A percentile compares a stretch with the other conserved stretches of the same genome.
phyloP scores from a whole-genome alignment of 2,888 invertebrate species.

The Leucophenga montana region DNA sequence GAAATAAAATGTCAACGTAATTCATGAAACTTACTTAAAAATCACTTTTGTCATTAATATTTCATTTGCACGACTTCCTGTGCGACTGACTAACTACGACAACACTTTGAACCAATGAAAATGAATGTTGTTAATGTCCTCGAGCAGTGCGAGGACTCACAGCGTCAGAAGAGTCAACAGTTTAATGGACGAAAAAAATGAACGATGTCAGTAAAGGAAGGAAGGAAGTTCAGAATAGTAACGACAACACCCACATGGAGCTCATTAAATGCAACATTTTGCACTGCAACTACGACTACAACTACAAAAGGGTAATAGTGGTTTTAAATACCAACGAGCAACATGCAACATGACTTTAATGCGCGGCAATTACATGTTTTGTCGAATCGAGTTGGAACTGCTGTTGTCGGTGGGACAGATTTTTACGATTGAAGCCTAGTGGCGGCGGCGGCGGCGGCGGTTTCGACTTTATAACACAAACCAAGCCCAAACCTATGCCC shows the following conservation, averaged over 20 bases:
- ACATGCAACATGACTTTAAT: conserved; percentile 26
- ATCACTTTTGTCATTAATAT: conserved; percentile 34
- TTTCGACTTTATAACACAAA: neutral
- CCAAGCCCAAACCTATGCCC: neutral
- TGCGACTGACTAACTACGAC: neutral
- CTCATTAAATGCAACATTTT: conserved; percentile 25
- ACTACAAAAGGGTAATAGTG: neutral
- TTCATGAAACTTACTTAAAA: conserved; percentile 29
- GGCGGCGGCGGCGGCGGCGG: neutral
- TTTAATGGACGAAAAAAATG: neutral
- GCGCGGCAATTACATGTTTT: conserved; percentile 34
- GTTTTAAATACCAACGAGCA: conserved; percentile 7
- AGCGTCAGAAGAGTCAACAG: neutral
- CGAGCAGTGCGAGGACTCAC: no score
- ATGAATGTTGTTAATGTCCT: conserved; percentile 24
- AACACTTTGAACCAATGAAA: conserved; percentile 23
- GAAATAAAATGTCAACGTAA: conserved; percentile 19
- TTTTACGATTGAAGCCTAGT: no score
- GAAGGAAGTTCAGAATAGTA: conserved; percentile 28
- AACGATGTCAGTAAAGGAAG: neutral
- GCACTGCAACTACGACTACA: conserved; percentile 16
- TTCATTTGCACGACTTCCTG: conserved; percentile 26
- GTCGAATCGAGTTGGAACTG: conserved; percentile 3
- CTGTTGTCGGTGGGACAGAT: neutral
- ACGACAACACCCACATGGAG: conserved; percentile 29